These are phyloP conservation scores for Drosophila austrosaltans DNA, from an alignment of 2,888 invertebrate genomes.

Conservation along the genomic window DNA sequence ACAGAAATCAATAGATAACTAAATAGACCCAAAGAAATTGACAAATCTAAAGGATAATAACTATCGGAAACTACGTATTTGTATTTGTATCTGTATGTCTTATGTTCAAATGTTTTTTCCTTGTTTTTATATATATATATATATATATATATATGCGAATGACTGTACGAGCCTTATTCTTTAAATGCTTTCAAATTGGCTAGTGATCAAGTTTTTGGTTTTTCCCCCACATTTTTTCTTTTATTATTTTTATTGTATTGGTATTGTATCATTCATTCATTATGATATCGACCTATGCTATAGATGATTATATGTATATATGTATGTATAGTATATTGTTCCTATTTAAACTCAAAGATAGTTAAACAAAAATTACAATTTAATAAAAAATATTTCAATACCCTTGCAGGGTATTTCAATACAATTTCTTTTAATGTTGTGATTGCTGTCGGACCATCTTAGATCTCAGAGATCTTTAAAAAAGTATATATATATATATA, in stretches of 20 bases:
- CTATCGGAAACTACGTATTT: conserved; percentile 41
- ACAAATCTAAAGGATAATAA: conserved; percentile 36
- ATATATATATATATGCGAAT: conserved; percentile 19
- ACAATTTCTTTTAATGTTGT: neutral
- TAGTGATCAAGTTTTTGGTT: conserved; percentile 69
- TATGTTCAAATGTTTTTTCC: conserved; percentile 34
- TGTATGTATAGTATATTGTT: conserved; percentile 1
- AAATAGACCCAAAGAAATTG: conserved; percentile 33
- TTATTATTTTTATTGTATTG: neutral
- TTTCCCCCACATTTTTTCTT: conserved; percentile 24
- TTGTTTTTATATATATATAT: no score
- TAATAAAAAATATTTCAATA: no score
- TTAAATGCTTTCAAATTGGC: conserved; percentile 71
- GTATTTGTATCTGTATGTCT: conserved; percentile 31
- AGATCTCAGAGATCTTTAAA: neutral
- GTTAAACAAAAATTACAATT: no score
- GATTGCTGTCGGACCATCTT: neutral
- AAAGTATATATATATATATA: neutral
- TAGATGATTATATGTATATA: conserved; percentile 17
- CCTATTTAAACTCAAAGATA: neutral
- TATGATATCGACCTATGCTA: conserved; percentile 26
- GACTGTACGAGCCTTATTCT: conserved; percentile 33
- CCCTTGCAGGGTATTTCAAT: neutral
- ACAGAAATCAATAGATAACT: conserved; percentile 35
- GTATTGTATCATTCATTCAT: conserved; percentile 38